Percentiles rank a stretch among this genome's conserved stretches.
These are phyloP conservation scores for Platanista minor DNA, from an alignment of 2,113 vertebrate species.

Conservation along the genomic window DNA sequence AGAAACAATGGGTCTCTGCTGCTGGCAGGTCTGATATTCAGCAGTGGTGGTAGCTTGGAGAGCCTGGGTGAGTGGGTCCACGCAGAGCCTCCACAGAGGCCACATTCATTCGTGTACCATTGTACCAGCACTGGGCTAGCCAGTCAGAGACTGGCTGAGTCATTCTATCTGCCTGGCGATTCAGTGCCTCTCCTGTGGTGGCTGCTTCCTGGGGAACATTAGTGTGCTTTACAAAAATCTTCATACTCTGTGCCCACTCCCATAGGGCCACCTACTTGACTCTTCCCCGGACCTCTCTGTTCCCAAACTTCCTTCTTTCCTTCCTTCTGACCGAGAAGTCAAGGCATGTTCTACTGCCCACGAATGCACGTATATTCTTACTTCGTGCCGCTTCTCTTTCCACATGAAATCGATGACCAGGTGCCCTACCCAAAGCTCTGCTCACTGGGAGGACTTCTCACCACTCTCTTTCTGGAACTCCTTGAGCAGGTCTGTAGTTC, in stretches of 20 bases:
- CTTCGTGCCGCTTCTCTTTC: neutral
- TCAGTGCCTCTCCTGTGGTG: neutral
- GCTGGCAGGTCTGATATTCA: neutral
- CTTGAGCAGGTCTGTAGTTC: neutral
- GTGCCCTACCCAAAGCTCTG: neutral
- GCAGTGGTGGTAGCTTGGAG: too few species aligned
- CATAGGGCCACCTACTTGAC: neutral
- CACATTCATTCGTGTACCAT: rapidly evolving
- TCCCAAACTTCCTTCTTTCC: neutral
- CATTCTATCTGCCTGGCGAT: neutral
- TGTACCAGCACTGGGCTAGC: neutral
- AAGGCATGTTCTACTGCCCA: neutral
- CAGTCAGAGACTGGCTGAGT: neutral
- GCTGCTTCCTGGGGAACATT: neutral
- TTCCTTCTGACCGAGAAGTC: neutral
- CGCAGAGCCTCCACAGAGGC: rapidly evolving
- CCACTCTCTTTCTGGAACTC: neutral
- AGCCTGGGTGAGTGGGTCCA: neutral
- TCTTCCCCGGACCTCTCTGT: neutral
- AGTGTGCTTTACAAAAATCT: neutral
- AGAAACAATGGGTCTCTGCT: rapidly evolving
- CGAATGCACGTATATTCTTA: rapidly evolving
- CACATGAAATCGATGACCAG: neutral
- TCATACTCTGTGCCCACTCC: neutral
- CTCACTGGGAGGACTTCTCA: neutral